Evolutionary conservation across 2,797 vertebrate genomes (phyloP).

Genomic region (Tiaroga cobitis): DNA sequence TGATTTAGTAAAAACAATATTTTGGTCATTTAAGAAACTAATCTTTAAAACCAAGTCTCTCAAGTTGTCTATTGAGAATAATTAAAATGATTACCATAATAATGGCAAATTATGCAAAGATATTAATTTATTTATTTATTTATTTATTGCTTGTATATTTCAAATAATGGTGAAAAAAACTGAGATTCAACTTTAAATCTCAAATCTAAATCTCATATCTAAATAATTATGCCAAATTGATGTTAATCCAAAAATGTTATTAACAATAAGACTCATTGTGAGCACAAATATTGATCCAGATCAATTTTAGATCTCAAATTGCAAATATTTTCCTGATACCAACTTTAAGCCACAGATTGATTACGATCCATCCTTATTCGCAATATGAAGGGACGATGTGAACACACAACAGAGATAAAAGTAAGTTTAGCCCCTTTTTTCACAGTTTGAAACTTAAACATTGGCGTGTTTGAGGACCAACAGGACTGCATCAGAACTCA

Average conservation of each 20-base stretch:
- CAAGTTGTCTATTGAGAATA: not conserved
- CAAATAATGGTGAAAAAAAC: not conserved
- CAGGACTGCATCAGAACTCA: conserved; percentile 70
- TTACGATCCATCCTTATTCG: conserved; percentile 5
- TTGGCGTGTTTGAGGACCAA: conserved; percentile 70
- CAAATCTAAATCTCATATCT: not conserved
- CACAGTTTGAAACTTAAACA: conserved; percentile 71
- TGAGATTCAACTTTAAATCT: not conserved
- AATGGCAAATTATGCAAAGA: not conserved
- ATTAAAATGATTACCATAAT: not conserved
- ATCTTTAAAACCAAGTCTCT: not conserved
- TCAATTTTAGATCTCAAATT: not conserved
- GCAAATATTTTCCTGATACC: not conserved
- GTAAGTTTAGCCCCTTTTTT: conserved; percentile 50
- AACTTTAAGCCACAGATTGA: not conserved
- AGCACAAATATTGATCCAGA: not conserved
- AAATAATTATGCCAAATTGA: not conserved
- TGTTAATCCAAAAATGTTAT: not conserved
- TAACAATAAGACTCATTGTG: not conserved
- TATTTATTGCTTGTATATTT: not conserved
- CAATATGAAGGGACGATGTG: conserved; percentile 25
- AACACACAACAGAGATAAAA: conserved; percentile 52
- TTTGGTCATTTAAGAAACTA: not conserved
- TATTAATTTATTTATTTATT: not conserved
- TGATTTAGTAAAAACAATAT: not conserved